Evolutionary conservation across 2,797 vertebrate species (phyloP).

Genomic region (Chelidonichthys spinosus): DNA sequence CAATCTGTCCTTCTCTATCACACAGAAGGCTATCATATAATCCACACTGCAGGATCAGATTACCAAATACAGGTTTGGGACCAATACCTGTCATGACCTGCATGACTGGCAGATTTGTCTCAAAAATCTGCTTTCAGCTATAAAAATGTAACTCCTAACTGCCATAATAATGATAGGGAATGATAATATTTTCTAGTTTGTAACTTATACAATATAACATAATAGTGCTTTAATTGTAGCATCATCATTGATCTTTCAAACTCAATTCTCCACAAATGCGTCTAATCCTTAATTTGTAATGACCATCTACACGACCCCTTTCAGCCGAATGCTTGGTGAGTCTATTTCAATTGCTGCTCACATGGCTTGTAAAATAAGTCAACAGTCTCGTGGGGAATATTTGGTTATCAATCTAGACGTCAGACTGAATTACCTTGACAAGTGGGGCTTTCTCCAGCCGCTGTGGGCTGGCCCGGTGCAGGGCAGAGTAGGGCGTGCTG

Average conservation of each 20-base stretch:
- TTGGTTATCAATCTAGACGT: constrained; percentile 52
- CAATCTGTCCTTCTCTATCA: background rate
- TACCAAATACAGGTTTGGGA: constrained; percentile 29
- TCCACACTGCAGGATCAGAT: constrained; percentile 35
- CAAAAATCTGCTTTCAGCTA: constrained; percentile 17
- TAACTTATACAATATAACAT: constrained; percentile 21
- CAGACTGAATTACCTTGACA: constrained; percentile 82
- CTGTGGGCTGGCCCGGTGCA: constrained; percentile 54
- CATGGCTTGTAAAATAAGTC: constrained; percentile 66
- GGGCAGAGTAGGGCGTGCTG: constrained; percentile 83
- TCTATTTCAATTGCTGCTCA: constrained; percentile 65
- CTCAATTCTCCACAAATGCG: constrained; percentile 29
- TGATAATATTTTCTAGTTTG: constrained; percentile 5
- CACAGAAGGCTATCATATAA: constrained; percentile 43
- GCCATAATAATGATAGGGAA: background rate
- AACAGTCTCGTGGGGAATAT: constrained; percentile 61
- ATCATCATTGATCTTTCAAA: constrained; percentile 57
- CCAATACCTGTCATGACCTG: constrained; percentile 25
- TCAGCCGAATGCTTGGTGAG: constrained; percentile 18
- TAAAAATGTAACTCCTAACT: background rate
- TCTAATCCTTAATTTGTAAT: constrained; percentile 42
- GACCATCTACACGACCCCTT: constrained; percentile 18
- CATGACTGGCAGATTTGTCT: constrained; percentile 29
- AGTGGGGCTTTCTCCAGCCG: constrained; percentile 82
- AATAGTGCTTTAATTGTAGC: constrained; percentile 26